phyloP scores from a whole-genome alignment of 2,888 invertebrate genomes.

The Cataglyphis livida region DNA sequence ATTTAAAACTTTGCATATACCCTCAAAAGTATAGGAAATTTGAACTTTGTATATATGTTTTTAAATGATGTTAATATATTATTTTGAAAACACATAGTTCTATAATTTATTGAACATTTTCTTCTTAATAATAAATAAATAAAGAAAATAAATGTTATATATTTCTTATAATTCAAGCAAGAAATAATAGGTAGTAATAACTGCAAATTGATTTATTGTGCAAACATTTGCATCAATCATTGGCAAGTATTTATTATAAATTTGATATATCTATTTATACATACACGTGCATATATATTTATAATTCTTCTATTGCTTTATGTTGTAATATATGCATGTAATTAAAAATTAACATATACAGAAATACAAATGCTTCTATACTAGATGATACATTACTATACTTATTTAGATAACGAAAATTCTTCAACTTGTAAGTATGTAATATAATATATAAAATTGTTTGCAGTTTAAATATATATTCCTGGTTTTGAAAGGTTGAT shows the following conservation, averaged over 20 bases:
- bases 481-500: slow-evolving; percentile 7
- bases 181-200: neutral
- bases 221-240: slow-evolving; percentile 31
- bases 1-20: slow-evolving; percentile 20
- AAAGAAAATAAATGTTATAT: neutral
- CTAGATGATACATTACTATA: slow-evolving; percentile 37
- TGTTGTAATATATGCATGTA: slow-evolving; percentile 17
- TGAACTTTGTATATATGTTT: slow-evolving; percentile 4
- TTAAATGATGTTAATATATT: slow-evolving; percentile 23
- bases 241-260: slow-evolving; percentile 48
- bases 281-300: slow-evolving; percentile 10
- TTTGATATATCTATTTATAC: slow-evolving; percentile 40
- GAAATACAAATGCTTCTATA: slow-evolving; percentile 26
- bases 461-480: slow-evolving; percentile 20
- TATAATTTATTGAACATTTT: neutral
- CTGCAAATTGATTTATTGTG: neutral
- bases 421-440: neutral
- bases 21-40: neutral
- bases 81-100: neutral
- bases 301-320: slow-evolving; percentile 37
- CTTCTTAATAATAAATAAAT: neutral
- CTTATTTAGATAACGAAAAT: neutral
- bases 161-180: neutral
- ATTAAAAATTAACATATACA: slow-evolving; percentile 12
- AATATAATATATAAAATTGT: slow-evolving; percentile 10